Evolutionary conservation across 2,888 invertebrate genomes (phyloP), one percentile per base, ranked within the genome.

Genomic region (Napeogenes sylphis): DNA sequence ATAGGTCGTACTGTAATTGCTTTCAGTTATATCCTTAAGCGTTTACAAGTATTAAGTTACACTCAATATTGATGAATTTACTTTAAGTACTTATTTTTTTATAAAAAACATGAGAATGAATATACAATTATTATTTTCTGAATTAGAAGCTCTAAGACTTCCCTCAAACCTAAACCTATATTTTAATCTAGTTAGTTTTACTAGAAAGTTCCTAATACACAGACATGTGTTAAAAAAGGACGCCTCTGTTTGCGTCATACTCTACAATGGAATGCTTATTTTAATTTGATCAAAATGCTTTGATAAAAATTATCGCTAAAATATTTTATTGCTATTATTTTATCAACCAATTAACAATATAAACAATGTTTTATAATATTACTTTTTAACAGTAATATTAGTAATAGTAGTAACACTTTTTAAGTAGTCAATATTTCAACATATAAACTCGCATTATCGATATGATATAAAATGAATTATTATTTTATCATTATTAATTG

Each of bases 401-500:
- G 2, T 33, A 6, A 38, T 38, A 38, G 2, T 35, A 33, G 35
- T 33, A 55, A 33, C 35, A 38, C n/a, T 10, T 12, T 55, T 38
- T 35, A 35, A 55, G 33, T 55, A n/a, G 33, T 55, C 13, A 55
- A 35, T 35, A 38, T 5, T 33, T 35, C 35, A 55, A 55, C 38
- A 55, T 35, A 35, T 35, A 35, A 55, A 33, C 35, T 35, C 38
- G 38, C 35, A 14, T n/a, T 8, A 35, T 32, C 55, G 55, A 5
- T n/a, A 35, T 55, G 12, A 55, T 55, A 35, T 55, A 35, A 35
- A 35, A 55, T 14, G 38, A 35, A 55, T n/a, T 55, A 55, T 35
- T 55, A 55, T 55, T 35, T 14, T 55, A 55, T 55, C 3, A 51
- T 33, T 35, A 55, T 55, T 35, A 55, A 10, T 42, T 35, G 55